phyloP scores from a whole-genome alignment of 2,888 invertebrate species.

The Spodoptera picta region DNA sequence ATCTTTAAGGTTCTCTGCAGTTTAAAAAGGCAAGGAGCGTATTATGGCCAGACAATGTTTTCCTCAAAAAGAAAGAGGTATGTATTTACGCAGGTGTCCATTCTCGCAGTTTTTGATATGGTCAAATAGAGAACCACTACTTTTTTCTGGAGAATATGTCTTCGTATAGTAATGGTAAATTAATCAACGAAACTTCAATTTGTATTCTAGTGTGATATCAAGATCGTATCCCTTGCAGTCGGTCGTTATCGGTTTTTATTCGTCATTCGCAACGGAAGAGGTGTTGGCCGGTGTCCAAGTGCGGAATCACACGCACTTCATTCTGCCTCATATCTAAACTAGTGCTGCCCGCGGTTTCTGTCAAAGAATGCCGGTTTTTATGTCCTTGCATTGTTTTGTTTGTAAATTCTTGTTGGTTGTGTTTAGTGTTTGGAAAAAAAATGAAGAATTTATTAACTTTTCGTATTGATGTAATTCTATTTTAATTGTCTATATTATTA shows the following conservation, averaged over 20 bases:
- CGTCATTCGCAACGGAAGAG: conserved; percentile 57
- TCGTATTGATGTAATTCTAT: too few relatives aligned
- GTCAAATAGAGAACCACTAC: too few relatives aligned
- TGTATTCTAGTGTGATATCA: conserved; percentile 9
- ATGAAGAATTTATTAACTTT: too few relatives aligned
- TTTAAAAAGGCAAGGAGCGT: too few relatives aligned
- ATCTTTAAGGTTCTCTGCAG: too few relatives aligned
- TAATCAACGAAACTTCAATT: conserved; percentile 16
- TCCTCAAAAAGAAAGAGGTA: too few relatives aligned
- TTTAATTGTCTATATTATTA: too few relatives aligned
- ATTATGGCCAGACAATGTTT: too few relatives aligned
- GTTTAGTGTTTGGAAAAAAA: conserved; percentile 1
- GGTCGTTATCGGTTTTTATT: conserved; percentile 36
- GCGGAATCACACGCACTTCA: conserved; percentile 50
- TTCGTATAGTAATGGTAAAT: not conserved
- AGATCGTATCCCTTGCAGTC: conserved; percentile 21
- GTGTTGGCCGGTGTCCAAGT: conserved; percentile 60
- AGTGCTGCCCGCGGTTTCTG: conserved; percentile 47
- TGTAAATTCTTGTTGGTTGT: conserved; percentile 36
- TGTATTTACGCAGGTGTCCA: too few relatives aligned
- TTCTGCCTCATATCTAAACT: conserved; percentile 56
- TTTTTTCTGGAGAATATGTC: not conserved
- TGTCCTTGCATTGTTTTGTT: conserved; percentile 49
- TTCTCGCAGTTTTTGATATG: too few relatives aligned
- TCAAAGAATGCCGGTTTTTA: conserved; percentile 43